These are phyloP conservation scores for Semicossyphus pulcher DNA, from an alignment of 2,113 vertebrate species.

Conservation along the genomic window DNA sequence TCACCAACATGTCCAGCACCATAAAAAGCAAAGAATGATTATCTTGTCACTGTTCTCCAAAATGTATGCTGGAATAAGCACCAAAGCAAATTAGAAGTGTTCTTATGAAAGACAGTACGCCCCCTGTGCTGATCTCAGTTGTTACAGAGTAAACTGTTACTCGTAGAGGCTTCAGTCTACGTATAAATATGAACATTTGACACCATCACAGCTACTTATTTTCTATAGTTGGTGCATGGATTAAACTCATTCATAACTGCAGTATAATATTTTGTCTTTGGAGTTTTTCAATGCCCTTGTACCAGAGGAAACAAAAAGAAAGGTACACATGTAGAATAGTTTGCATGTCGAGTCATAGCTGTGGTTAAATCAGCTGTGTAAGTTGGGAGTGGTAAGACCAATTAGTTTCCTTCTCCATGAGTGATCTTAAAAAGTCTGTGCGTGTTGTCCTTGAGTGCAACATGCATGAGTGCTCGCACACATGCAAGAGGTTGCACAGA, in stretches of 20 bases:
- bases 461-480: conserved; percentile 10
- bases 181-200: too few relatives aligned
- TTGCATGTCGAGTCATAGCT: neutral
- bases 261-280: neutral
- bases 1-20: conserved; percentile 51
- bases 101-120: neutral
- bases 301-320: neutral
- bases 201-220: too few relatives aligned
- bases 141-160: neutral
- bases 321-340: neutral
- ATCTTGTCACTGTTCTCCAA: neutral
- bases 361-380: neutral
- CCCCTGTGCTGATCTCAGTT: neutral
- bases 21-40: conserved; percentile 68
- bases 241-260: neutral
- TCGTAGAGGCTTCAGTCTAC: too few relatives aligned
- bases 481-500: neutral
- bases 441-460: neutral
- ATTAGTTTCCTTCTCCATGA: conserved; percentile 2
- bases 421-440: conserved; percentile 12
- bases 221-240: neutral
- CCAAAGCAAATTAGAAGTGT: neutral
- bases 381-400: conserved; percentile 4
- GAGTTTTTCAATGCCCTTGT: neutral
- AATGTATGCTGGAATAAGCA: neutral